Evolutionary conservation across 37 sponge, comb jelly and placozoan genomes (phyloP), one percentile per base, ranked within the genome.

Genomic region (Spongilla lacustris): DNA sequence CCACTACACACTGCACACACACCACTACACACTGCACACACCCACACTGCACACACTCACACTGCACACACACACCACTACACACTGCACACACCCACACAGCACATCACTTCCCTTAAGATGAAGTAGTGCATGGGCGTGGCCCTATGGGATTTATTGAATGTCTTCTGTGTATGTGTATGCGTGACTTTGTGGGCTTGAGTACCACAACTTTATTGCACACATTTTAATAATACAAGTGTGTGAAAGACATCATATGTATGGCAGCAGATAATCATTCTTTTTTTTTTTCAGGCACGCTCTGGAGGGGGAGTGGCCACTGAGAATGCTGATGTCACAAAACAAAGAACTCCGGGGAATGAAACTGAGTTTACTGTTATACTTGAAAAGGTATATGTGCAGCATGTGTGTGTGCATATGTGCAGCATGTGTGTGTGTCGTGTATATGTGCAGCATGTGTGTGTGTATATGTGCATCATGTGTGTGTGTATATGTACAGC

Each of bases 291-390:
- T 33, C 67, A 84, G 38, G 49, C 41, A 22, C 13, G 4, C 6
- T 28, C 68, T 68, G 13, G 27, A 28, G 24, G 28, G 32, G 66
- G 66, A 23, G 36, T 0, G 23, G 32, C 24, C 17, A 74, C 29
- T 36, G 84, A 50, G 46, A 58, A 58, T 19, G 58, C 58, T 10
- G 58, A 58, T 6, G 58, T 1, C 21, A 58, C 1, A 17, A 58
- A 71, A 29, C n/a, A n/a, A 41, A 37, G 73, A 36, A 23, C 41
- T 71, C 26, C 58, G 11, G 58, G 87, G 84, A 73, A 80, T 84
- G 72, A 67, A 25, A n/a, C 29, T n/a, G 90, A 58, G 58, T 17
- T 58, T 10, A 58, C 58, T 19, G 58, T 58, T 58, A 17, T 58
- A 1, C 58, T 58, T 58, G 34, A 31, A 3, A 31, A 36, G 75